Conservation (phyloP, 2,113 vertebrate genomes). For the Trematocara macrostoma region DNA sequence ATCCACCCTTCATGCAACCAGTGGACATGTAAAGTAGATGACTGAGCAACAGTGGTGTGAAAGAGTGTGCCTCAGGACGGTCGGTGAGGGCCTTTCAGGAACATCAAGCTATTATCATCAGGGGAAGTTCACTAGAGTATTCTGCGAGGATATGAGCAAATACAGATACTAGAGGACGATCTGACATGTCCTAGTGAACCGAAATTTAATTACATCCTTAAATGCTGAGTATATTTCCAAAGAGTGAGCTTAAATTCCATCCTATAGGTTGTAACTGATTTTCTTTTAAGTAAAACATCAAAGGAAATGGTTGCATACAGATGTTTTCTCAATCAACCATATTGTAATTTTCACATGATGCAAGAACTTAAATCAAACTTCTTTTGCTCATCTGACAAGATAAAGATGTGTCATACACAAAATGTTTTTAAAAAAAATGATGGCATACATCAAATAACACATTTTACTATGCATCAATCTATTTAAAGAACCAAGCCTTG, state of each 20-base stretch:
- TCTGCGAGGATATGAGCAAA: background rate
- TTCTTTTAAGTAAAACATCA: background rate
- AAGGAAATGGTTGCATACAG: background rate
- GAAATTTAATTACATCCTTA: background rate
- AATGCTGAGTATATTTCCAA: background rate
- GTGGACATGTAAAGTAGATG: background rate
- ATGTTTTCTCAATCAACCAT: background rate
- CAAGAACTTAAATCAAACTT: background rate
- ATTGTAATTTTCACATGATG: background rate
- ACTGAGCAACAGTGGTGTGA: background rate
- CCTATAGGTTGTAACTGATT: background rate
- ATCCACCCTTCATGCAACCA: background rate
- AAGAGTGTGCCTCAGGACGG: background rate
- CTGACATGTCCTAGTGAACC: background rate
- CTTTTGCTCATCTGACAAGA: background rate
- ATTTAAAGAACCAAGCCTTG: background rate
- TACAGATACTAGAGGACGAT: background rate
- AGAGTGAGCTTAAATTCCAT: background rate
- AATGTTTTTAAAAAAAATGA: fast-evolving
- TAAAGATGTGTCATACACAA: background rate
- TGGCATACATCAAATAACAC: background rate
- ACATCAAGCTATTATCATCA: background rate
- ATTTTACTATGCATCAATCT: background rate
- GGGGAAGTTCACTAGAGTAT: background rate
- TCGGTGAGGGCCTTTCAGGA: background rate